Conservation (phyloP, 1,140 invertebrate species). For the Drosophila sp. region DNA sequence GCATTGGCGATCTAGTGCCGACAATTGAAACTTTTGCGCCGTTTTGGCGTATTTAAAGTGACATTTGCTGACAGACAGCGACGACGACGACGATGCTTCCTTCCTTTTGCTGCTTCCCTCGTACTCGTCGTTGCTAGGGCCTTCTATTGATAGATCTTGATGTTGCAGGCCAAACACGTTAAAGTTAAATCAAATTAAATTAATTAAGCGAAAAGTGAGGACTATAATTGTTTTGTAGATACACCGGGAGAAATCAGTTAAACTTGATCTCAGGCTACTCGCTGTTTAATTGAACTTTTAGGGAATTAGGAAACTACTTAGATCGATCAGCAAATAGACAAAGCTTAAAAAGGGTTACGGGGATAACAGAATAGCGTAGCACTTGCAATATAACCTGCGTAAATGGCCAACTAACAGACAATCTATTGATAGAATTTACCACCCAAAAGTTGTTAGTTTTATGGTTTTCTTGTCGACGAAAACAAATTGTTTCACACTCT, state of each 20-base stretch:
- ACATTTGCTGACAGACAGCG: constrained; percentile 72
- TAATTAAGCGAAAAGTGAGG: constrained; percentile 66
- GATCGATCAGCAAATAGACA: too few relatives aligned
- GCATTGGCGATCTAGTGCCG: constrained; percentile 49
- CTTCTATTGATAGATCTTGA: constrained; percentile 19
- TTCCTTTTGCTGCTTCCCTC: constrained; percentile 25
- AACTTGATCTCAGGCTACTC: background rate
- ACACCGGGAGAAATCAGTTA: background rate
- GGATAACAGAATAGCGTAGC: too few relatives aligned
- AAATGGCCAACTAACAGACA: background rate
- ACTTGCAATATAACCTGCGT: background rate
- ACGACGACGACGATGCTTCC: constrained; percentile 27
- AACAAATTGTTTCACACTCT: constrained; percentile 72
- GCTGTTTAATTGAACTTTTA: too few relatives aligned
- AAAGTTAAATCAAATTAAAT: constrained; percentile 56
- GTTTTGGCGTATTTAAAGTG: constrained; percentile 80
- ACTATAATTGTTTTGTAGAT: constrained; percentile 68
- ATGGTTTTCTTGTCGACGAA: background rate
- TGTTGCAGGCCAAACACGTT: constrained; percentile 17
- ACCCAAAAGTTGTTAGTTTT: background rate
- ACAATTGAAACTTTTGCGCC: constrained; percentile 79
- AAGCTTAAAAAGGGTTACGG: too few relatives aligned
- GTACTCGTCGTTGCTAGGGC: background rate
- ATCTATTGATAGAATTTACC: background rate
- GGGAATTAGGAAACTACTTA: background rate